Evolutionary conservation across 2,888 invertebrate species (phyloP), one percentile per base, ranked within the genome.

Genomic region (Sinopyrophorus schimmeli): DNA sequence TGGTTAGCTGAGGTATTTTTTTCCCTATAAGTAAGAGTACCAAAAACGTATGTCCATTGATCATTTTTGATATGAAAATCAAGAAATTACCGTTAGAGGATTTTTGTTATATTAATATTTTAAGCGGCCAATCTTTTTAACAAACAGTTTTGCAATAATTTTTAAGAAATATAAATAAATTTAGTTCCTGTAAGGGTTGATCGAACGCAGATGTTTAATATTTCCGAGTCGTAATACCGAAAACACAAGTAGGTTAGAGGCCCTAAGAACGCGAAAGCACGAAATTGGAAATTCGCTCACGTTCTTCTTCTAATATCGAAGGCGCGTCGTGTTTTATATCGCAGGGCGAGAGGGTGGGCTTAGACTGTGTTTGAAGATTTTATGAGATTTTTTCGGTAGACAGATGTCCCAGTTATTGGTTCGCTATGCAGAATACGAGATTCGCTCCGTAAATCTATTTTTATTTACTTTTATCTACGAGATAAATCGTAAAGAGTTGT

Each of bases 261-360:
- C 39, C 44, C 42, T 40, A 34, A 53, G 44, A 37, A 46, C 58
- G 59, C 58, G 62, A 67, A 67, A 67, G 65, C 66, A 60, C 61
- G 65, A 62, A 66, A 70, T 71, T 70, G 66, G 66, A 66, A 71
- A 69, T 62, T 61, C 66, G 64, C 68, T 70, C 71, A 71, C 71
- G 71, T 69, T 59, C 58, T 55, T 53, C 59, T 56, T 63, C 67
- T 67, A 65, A 66, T 66, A 67, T 65, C 63, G 60, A 54, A 60
- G 52, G 55, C 54, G 60, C 61, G 59, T 51, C 63, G 61, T 66
- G 66, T 66, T 66, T 66, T 66, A 62, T 66, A 63, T 61, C n/a
- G n/a, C n/a, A n/a, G n/a, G n/a, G n/a, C n/a, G n/a, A n/a, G n/a
- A n/a, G n/a, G n/a, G n/a, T n/a, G n/a, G 64, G 61, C 63, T 64